These are phyloP conservation scores for Dasysyrphus tricinctus DNA, from an alignment of 2,888 invertebrate genomes.

Conservation along the genomic window DNA sequence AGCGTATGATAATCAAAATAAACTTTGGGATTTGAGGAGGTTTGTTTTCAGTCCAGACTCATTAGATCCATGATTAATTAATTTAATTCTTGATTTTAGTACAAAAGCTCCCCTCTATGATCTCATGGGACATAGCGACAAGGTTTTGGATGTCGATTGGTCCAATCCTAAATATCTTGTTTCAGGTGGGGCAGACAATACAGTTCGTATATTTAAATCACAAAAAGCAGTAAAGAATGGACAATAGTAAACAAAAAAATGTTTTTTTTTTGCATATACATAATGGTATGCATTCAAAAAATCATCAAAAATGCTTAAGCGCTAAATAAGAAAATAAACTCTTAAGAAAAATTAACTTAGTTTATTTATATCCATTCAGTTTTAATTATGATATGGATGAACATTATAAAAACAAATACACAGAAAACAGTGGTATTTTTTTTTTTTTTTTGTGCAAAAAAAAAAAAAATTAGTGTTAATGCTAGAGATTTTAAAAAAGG, in stretches of 20 bases:
- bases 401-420: too few species aligned
- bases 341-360: too few species aligned
- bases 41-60: slow-evolving; percentile 79
- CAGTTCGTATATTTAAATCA: slow-evolving; percentile 93
- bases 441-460: too few species aligned
- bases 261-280: background rate
- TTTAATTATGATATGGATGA: too few species aligned
- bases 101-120: slow-evolving; percentile 96
- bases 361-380: too few species aligned
- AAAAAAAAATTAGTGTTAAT: too few species aligned
- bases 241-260: slow-evolving; percentile 37
- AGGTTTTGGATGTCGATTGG: slow-evolving; percentile 97
- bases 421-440: too few species aligned
- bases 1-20: slow-evolving; percentile 94
- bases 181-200: slow-evolving; percentile 97
- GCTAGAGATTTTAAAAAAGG: too few species aligned
- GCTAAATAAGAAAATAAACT: too few species aligned
- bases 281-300: background rate
- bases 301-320: background rate
- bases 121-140: slow-evolving; percentile 96
- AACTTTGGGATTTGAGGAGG: slow-evolving; percentile 98
- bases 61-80: background rate
- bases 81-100: slow-evolving; percentile 84
- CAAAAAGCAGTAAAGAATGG: slow-evolving; percentile 77
- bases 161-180: slow-evolving; percentile 92